Evolutionary conservation across 1,140 invertebrate species (phyloP), one percentile per base, ranked within the genome.

Genomic region (Euschistus heros): DNA sequence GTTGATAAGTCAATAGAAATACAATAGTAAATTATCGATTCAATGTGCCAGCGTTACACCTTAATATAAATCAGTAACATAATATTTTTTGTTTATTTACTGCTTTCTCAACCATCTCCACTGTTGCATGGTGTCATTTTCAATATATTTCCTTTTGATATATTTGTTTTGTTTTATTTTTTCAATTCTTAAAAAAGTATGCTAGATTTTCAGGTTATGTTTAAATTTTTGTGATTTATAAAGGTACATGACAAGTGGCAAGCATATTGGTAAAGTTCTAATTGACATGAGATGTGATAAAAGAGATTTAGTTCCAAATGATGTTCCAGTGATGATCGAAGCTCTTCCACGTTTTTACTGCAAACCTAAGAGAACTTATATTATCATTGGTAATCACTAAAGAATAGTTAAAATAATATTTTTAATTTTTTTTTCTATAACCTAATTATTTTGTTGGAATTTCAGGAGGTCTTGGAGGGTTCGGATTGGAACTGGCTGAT

Each of bases 401-500:
- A 50, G 17, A 20, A 20, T 44, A 50, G 10, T 20, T 50, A n/a
- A 50, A 50, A 22, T 18, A 1, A 20, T 20, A 27, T 13, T 18
- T 59, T 27, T 7, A 27, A 27, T 59, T 6, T 17, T 60, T 63
- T 63, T 27, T 57, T 13, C 14, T 67, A 17, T 46, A 57, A 20
- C 26, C 44, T 61, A 59, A 17, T 27, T 26, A 65, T 55, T 22
- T 6, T 20, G 33, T 10, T 37, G 3, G 33, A 13, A 84, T 63
- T 68, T 77, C 78, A 69, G 85, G 93, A 46, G 93, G 93, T 65
- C 77, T 95, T 0, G 92, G 91, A 33, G 91, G 92, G 2, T 93
- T 97, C 74, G 93, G 92, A 42, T 77, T 97, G n/a, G 93, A 97
- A 74, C 73, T 97, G 54, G 83, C 85, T 4, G 85, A 93, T 72